Conservation (phyloP, 2,888 invertebrate species). For the Invenusta paracnida region DNA sequence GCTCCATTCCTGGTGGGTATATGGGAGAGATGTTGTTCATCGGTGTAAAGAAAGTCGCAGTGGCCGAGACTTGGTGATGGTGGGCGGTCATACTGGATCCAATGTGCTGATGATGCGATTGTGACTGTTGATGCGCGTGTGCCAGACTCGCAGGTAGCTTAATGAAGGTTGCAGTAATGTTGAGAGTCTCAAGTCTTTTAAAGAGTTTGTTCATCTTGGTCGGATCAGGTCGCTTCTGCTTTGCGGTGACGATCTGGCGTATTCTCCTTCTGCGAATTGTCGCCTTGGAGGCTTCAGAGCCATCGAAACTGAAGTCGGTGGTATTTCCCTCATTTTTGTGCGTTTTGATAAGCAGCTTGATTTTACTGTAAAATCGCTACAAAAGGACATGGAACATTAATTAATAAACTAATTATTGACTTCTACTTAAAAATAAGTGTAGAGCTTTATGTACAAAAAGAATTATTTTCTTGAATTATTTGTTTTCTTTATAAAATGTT, state of each 20-base stretch:
- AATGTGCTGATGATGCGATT: not conserved
- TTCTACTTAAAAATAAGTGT: no score
- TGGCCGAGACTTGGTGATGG: not conserved
- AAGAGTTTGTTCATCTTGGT: not conserved
- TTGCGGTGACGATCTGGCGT: not conserved
- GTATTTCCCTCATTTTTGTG: not conserved
- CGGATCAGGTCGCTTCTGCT: not conserved
- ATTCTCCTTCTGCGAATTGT: not conserved
- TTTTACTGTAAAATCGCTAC: constrained; percentile 5
- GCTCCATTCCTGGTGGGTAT: no score
- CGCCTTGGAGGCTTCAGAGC: not conserved
- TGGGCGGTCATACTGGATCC: not conserved
- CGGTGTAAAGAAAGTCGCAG: not conserved
- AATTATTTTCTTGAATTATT: no score
- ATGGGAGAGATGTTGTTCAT: not conserved
- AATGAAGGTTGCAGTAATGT: not conserved
- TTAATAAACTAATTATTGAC: no score
- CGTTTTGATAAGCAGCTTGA: not conserved
- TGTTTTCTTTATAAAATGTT: no score
- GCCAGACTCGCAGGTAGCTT: not conserved
- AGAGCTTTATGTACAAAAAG: no score
- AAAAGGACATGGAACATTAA: not conserved
- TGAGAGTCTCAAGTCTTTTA: not conserved
- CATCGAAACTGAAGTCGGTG: not conserved
- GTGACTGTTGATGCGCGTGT: not conserved